Conservation (phyloP, 2,797 vertebrate species). For the Hemibagrus guttatus region DNA sequence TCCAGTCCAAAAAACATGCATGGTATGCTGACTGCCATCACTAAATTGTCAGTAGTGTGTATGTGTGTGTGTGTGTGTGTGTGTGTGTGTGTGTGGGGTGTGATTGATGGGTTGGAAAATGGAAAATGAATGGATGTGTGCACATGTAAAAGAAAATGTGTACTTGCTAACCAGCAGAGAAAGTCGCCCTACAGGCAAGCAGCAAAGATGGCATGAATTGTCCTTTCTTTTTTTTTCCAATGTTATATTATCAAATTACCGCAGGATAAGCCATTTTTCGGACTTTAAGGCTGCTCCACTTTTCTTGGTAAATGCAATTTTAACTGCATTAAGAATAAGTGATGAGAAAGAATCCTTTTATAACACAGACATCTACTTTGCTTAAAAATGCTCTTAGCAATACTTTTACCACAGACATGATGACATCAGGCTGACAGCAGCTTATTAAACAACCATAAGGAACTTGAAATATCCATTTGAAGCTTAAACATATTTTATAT, state of each 20-base stretch:
- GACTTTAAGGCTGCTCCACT: conserved; percentile 37
- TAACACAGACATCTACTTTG: conserved; percentile 32
- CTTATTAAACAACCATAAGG: conserved; percentile 25
- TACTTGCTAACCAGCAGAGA: background rate
- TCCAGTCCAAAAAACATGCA: too few species aligned
- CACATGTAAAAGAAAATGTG: background rate
- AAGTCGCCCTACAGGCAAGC: background rate
- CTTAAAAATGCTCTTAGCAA: conserved; percentile 42
- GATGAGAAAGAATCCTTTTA: conserved; percentile 47
- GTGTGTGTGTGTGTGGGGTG: too few species aligned
- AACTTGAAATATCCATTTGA: conserved; percentile 17
- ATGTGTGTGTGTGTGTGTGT: too few species aligned
- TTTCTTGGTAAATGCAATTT: conserved; percentile 53
- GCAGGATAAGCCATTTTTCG: conserved; percentile 36
- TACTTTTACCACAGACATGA: conserved; percentile 36
- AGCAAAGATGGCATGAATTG: conserved; percentile 9
- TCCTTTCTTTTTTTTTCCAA: background rate
- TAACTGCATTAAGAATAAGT: conserved; percentile 46
- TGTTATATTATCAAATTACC: conserved; percentile 28
- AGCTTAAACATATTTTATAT: conserved; percentile 17
- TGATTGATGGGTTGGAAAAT: too few species aligned
- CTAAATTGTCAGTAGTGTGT: too few species aligned
- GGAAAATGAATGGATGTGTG: background rate
- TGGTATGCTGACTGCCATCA: too few species aligned
- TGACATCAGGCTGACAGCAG: conserved; percentile 28